Evolutionary conservation across 2,113 vertebrate species (phyloP).

Genomic region (Ceyx margarethae): DNA sequence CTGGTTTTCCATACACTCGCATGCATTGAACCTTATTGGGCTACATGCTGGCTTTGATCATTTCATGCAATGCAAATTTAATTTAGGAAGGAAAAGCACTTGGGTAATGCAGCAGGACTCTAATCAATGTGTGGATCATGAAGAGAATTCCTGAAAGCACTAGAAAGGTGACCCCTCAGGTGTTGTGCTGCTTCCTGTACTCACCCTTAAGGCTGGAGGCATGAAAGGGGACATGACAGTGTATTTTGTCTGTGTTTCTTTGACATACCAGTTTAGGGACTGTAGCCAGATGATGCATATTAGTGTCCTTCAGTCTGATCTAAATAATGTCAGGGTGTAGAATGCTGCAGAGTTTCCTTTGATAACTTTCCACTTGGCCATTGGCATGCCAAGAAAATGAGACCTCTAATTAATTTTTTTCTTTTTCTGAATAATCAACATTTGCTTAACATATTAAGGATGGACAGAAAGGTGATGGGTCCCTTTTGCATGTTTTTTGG

Average conservation of each 20-base stretch:
- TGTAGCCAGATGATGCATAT: not conserved
- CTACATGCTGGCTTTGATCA: not conserved
- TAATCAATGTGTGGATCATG: not conserved
- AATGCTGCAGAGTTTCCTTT: not conserved
- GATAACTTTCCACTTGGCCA: not conserved
- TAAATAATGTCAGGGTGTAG: not conserved
- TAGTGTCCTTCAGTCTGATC: not conserved
- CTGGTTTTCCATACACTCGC: not conserved
- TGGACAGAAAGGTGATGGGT: not conserved
- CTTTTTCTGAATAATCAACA: not conserved
- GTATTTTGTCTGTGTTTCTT: not conserved
- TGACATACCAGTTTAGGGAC: not conserved
- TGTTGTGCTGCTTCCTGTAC: not conserved
- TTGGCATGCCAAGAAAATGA: not conserved
- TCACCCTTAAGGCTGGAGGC: not conserved
- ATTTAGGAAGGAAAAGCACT: not conserved
- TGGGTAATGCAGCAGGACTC: not conserved
- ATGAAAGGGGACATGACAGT: not conserved
- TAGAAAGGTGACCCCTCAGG: not conserved
- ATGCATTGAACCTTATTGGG: not conserved
- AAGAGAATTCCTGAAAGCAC: not conserved
- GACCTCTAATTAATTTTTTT: rapidly evolving
- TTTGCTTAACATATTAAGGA: not conserved
- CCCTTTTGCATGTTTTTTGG: not conserved
- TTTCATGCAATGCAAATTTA: slow-evolving; percentile 19